Conservation (phyloP, 2,888 invertebrate species). For the Drosophila multiciliata region DNA sequence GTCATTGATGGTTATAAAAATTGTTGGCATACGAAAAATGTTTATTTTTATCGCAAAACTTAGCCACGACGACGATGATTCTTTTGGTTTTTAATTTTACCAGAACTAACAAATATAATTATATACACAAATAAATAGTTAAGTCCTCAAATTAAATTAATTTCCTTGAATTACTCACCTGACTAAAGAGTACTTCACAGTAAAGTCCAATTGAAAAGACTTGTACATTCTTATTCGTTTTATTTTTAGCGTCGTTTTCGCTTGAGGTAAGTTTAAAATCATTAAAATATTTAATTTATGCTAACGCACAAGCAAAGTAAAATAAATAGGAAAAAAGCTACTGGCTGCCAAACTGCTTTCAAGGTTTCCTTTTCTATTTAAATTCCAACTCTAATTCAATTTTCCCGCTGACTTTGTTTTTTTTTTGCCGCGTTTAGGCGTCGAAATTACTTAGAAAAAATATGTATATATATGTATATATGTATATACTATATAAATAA, state of each 20-base stretch:
- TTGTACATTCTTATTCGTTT: neutral
- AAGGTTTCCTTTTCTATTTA: conserved; percentile 55
- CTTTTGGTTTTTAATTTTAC: neutral
- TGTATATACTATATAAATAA: conserved; percentile 24
- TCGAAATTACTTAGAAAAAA: conserved; percentile 46
- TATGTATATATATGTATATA: conserved; percentile 28
- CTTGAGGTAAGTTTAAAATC: conserved; percentile 52
- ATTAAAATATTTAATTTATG: conserved; percentile 64
- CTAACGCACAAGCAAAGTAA: conserved; percentile 49
- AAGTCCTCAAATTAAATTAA: neutral
- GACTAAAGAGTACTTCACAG: neutral
- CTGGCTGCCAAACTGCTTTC: conserved; percentile 11
- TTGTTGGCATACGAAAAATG: neutral
- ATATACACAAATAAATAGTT: neutral
- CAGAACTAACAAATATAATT: neutral
- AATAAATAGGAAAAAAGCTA: conserved; percentile 21
- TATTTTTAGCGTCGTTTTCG: conserved; percentile 17
- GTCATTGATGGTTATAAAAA: neutral
- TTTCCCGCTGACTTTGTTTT: conserved; percentile 68
- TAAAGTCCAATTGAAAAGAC: neutral
- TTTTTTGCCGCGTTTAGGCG: conserved; percentile 44
- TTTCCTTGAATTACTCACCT: neutral
- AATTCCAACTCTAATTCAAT: conserved; percentile 75
- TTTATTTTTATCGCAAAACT: neutral
- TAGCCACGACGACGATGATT: neutral